Conservation (phyloP, 2,113 vertebrate species). For the Cryptomyrus ogoouensis region DNA sequence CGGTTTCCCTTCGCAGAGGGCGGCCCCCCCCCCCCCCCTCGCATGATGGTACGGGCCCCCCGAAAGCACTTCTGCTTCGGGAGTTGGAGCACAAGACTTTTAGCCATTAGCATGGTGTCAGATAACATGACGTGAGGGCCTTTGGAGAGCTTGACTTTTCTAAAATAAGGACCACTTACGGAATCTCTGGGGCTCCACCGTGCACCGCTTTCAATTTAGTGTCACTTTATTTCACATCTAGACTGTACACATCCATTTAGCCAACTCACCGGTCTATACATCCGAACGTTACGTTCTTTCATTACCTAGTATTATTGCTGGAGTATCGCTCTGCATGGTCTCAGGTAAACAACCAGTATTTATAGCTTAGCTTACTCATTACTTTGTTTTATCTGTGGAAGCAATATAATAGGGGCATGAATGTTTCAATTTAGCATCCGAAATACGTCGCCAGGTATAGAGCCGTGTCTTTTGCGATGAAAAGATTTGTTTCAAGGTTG, state of each 20-base stretch:
- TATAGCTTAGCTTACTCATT: background rate
- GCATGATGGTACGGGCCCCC: background rate
- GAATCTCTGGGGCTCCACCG: constrained; percentile 40
- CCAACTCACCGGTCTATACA: background rate
- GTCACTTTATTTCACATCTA: constrained; percentile 21
- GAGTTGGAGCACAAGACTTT: constrained; percentile 11
- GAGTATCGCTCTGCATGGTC: background rate
- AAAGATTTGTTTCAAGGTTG: background rate
- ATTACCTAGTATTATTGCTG: background rate
- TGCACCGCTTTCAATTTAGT: constrained; percentile 37
- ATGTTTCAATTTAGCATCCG: background rate
- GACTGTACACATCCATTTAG: constrained; percentile 1
- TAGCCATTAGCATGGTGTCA: constrained; percentile 49
- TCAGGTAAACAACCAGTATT: background rate
- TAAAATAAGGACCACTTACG: constrained; percentile 51
- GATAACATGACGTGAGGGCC: constrained; percentile 39
- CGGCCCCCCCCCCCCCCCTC: background rate
- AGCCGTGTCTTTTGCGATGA: background rate
- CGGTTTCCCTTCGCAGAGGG: constrained; percentile 8
- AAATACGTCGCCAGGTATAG: background rate
- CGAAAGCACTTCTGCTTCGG: background rate
- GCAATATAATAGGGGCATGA: background rate
- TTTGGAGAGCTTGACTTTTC: constrained; percentile 40
- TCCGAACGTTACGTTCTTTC: constrained; percentile 8
- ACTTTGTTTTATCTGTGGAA: background rate